Conservation (phyloP, 2,113 vertebrate species). For the Corythornis madagascariensis region DNA sequence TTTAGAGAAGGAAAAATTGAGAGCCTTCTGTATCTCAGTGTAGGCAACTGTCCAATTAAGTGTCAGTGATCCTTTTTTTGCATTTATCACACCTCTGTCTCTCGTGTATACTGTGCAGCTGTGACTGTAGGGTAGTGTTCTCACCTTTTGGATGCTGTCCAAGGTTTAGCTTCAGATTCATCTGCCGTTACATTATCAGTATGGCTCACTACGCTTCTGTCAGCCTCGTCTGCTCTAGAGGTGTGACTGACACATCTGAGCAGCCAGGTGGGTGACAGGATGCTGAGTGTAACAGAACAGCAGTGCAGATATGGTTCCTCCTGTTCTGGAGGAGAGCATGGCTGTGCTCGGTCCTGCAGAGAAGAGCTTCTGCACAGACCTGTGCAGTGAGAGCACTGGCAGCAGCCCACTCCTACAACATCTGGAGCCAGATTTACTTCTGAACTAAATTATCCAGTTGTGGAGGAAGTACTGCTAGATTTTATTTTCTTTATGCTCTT, state of each 20-base stretch:
- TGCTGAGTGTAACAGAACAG: not conserved
- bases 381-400: not conserved
- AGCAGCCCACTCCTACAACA: not conserved
- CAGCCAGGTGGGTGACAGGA: not conserved
- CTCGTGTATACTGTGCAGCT: not conserved
- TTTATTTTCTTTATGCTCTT: not conserved
- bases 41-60: not conserved
- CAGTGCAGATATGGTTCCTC: not conserved
- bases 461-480: not conserved
- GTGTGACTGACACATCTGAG: not conserved
- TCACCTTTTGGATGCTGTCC: not conserved
- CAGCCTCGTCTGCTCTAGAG: not conserved
- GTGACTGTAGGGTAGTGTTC: not conserved
- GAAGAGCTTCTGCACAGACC: not conserved
- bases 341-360: not conserved
- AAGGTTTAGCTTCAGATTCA: not conserved
- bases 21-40: not conserved
- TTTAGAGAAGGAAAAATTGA: not conserved
- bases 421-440: not conserved
- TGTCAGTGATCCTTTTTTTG: not conserved
- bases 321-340: not conserved
- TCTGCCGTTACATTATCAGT: not conserved
- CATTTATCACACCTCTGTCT: not conserved
- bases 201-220: not conserved
- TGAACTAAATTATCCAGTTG: not conserved